Evolutionary conservation across 2,888 invertebrate genomes (phyloP).

Genomic region (Chrysina gloriosa): DNA sequence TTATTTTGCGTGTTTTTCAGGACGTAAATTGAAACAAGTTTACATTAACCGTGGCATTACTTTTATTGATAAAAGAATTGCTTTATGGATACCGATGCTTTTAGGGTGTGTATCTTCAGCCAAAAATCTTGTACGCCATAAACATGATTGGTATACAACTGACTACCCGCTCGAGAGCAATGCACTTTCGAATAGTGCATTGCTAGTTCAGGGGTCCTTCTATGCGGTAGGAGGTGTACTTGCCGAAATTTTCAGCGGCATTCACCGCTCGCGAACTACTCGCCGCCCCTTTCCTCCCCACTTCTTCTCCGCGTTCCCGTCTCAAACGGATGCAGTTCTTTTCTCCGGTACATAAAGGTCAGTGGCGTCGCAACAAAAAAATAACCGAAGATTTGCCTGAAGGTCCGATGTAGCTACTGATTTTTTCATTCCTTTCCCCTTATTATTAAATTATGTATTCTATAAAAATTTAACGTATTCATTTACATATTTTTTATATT

Average conservation of each 20-base stretch:
- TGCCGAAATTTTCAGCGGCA: slow-evolving; percentile 37
- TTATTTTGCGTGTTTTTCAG: too few species aligned
- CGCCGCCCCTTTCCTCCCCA: not conserved
- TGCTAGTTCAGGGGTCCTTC: slow-evolving; percentile 36
- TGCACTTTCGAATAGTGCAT: slow-evolving; percentile 39
- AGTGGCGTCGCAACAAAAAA: not conserved
- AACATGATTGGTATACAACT: slow-evolving; percentile 27
- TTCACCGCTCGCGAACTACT: slow-evolving; percentile 17
- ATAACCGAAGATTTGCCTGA: too few species aligned
- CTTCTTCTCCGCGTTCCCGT: not conserved
- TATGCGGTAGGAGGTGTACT: slow-evolving; percentile 34
- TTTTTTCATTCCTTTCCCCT: too few species aligned
- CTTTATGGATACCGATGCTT: not conserved
- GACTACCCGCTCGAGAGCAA: slow-evolving; percentile 25
- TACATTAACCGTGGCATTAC: not conserved
- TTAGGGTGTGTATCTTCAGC: slow-evolving; percentile 13
- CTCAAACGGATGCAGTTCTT: slow-evolving; percentile 11
- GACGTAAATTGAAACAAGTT: too few species aligned
- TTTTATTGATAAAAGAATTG: slow-evolving; percentile 14
- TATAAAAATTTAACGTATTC: too few species aligned
- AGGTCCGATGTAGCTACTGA: too few species aligned
- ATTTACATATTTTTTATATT: too few species aligned
- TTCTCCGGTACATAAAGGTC: not conserved
- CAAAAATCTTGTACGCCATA: slow-evolving; percentile 18
- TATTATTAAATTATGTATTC: too few species aligned